These are phyloP conservation scores for Cantharis flavilabris DNA, from an alignment of 2,888 invertebrate genomes.

Conservation along the genomic window DNA sequence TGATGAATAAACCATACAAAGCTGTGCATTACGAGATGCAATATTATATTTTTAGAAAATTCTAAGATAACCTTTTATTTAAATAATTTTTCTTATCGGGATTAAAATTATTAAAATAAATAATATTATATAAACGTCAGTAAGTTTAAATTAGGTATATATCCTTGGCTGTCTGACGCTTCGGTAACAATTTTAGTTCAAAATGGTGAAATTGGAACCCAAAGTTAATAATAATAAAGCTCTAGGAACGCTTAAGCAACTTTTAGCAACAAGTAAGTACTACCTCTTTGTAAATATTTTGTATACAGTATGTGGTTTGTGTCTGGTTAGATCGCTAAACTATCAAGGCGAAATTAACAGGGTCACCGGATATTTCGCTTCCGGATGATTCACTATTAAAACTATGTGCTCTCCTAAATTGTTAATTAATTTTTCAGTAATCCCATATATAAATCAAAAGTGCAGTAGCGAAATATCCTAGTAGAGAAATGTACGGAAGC, in stretches of 20 bases:
- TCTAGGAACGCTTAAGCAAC: constrained; percentile 4
- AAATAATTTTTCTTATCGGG: background rate
- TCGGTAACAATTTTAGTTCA: background rate
- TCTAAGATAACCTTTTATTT: background rate
- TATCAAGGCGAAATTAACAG: too few relatives aligned
- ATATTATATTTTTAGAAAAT: background rate
- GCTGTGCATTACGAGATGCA: background rate
- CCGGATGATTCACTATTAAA: too few relatives aligned
- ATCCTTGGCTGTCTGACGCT: background rate
- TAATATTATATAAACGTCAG: background rate
- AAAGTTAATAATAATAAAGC: background rate
- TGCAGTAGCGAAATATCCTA: too few relatives aligned
- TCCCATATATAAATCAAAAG: too few relatives aligned
- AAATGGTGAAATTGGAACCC: background rate
- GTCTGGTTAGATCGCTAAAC: too few relatives aligned
- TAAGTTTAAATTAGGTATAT: background rate
- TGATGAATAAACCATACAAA: too few relatives aligned
- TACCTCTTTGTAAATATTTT: too few relatives aligned
- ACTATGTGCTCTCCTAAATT: too few relatives aligned
- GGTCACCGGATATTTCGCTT: too few relatives aligned
- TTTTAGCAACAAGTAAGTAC: constrained; percentile 17
- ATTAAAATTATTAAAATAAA: background rate
- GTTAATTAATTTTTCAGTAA: too few relatives aligned
- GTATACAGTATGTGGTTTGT: too few relatives aligned
- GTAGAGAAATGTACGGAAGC: too few relatives aligned